Base-by-base conservation (phyloP, 2,113 vertebrate species). In the Tragelaphus buxtoni region DNA sequence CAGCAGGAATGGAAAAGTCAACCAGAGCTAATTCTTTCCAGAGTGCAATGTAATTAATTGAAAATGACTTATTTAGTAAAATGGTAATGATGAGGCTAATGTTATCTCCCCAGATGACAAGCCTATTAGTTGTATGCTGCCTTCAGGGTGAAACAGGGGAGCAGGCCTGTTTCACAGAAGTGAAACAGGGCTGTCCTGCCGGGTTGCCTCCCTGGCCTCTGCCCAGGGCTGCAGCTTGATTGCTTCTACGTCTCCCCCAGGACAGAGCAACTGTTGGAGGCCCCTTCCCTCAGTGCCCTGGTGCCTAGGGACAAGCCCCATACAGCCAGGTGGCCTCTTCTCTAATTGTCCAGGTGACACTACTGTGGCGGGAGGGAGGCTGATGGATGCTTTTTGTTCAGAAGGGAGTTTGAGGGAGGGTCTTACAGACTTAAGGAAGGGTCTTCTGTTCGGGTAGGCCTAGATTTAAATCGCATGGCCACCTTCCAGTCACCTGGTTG, bases 21-120 rank as follows among this genome's bases (percentile, higher is more conserved):
- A 58, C 86, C 72, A 86, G 91, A 92, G 93, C 81, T 97, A 91
- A 87, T 98, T 92, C 84, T 96, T 98, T 96, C 76, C 83, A 94
- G 97, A 77, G 91, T 61, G 58, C 8, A 22, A 89, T 89, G 83
- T 81, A 97, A 98, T 98, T 98, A 98, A 98, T 96, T 98, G 96
- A 9, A 97, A 98, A 98, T 97, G 84, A 97, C 90, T 98, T 97
- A 96, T 96, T 98, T 97, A 98, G 97, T 95, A 85, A 97, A 97
- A 98, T 79, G 95, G 84, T 85, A 95, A 98, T 81, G 61, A 93
- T 76, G 82, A 95, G 82, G 90, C 84, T 97, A 98, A 82, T 80
- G 96, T 91, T 96, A 92, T 97, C 94, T 90, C 95, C 97, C 94
- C 85, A 95, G 97, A 97, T 94, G 94, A 97, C 93, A 98, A 96